phyloP scores from a whole-genome alignment of 2,888 invertebrate species.

The Dendrolimus pini region DNA sequence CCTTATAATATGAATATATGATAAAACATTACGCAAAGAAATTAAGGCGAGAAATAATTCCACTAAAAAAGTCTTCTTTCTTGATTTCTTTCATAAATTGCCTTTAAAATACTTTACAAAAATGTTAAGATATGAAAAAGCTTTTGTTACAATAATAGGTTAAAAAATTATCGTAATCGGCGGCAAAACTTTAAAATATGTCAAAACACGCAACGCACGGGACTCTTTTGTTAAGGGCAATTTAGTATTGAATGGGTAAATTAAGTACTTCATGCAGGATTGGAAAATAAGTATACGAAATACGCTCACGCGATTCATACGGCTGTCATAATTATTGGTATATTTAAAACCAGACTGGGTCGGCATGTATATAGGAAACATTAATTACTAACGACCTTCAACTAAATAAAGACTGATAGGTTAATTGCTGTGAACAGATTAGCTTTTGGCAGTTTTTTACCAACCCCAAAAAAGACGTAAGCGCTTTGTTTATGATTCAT shows the following conservation, averaged over 20 bases:
- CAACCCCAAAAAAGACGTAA: slow-evolving; percentile 33
- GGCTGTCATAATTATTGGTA: neutral
- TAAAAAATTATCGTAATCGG: slow-evolving; percentile 11
- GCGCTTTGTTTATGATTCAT: slow-evolving; percentile 69
- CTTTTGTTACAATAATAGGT: slow-evolving; percentile 38
- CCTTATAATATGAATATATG: slow-evolving; percentile 34
- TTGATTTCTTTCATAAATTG: neutral
- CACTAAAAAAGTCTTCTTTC: too few relatives aligned
- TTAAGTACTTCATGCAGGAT: neutral
- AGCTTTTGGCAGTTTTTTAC: slow-evolving; percentile 68
- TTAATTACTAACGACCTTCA: slow-evolving; percentile 60
- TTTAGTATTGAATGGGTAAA: slow-evolving; percentile 23
- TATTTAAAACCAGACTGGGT: slow-evolving; percentile 32
- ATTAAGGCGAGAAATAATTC: neutral
- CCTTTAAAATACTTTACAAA: neutral
- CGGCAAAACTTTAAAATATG: slow-evolving; percentile 46
- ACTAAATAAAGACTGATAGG: slow-evolving; percentile 62
- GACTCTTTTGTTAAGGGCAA: slow-evolving; percentile 46
- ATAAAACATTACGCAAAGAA: slow-evolving; percentile 5
- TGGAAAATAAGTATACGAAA: slow-evolving; percentile 6
- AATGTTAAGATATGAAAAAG: neutral
- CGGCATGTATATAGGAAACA: slow-evolving; percentile 39
- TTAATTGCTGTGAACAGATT: slow-evolving; percentile 70
- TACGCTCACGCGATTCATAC: slow-evolving; percentile 25
- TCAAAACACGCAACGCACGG: slow-evolving; percentile 43